Evolutionary conservation across 2,797 vertebrate species (phyloP), one percentile per base, ranked within the genome.

Genomic region (Falco naumanni): DNA sequence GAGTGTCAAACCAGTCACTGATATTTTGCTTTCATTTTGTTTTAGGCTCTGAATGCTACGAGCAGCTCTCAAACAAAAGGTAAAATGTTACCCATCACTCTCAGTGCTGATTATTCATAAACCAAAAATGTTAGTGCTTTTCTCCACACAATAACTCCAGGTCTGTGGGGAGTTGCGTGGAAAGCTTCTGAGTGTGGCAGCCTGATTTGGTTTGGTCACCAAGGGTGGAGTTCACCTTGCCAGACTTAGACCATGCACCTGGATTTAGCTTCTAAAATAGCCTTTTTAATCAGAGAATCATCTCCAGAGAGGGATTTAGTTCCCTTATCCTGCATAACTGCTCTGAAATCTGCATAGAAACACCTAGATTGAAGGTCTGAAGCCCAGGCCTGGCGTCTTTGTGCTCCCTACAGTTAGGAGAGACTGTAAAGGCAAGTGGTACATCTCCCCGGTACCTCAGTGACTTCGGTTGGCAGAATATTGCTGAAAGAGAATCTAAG

Each of bases 21-120:
- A 97, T 89, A 9, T n/a, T 85, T 69, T 87, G 45, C 75, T 97
- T 51, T 91, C 45, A 10, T 97, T 96, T 97, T 93, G 16, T 90
- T 97, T 90, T 88, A 98, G 98, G 81, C 53, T 93, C 72, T 60
- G 25, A 48, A 82, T 70, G 39, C 74, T 47, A 24, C 18, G 45
- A 82, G 78, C 31, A 80, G 14, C 33, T 10, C 64, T 66, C 47
- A 72, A 51, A 61, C 57, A 74, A 39, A 91, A 97, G 96, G 98
- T 98, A 97, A 95, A 59, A n/a, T 39, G 2, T 56, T 81, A 51
- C 20, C 39, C 20, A 13, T 78, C 17, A 4, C 57, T 76, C 34
- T 66, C 3, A 53, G 12, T 79, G 31, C 13, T 26, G 33, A n/a
- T 68, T 95, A 54, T 85, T 60, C 11, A 12, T 65, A 71, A 66